Base-by-base conservation (phyloP, 1,140 invertebrate species). In the Drosophila ananassae region DNA sequence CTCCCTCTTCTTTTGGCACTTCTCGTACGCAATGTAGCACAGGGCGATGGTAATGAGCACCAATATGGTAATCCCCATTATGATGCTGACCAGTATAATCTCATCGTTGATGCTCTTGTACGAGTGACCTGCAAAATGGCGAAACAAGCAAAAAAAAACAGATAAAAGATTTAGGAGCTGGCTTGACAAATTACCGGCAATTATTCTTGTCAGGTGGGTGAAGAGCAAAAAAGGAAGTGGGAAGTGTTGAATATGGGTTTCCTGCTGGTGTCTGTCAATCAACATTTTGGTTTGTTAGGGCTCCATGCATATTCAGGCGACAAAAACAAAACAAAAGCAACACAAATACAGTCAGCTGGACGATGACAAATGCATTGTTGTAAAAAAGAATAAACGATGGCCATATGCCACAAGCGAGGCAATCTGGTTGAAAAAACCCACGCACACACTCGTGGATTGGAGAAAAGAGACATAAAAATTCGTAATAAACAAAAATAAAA, bases 41-140 rank as follows among this genome's bases (percentile, higher is more conserved):
- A 97, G 93, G 1, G 96, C 96, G 67, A 96, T 95, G 3, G 95
- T 95, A 83, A 97, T 97, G 2, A 96, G 93, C 0, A 97, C 93
- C 3, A 95, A 94, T 73, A 97, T 97, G 22, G 95, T 95, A 55
- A 96, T 95, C 2, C 95, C 95, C 96, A 97, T 96, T 46, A 95
- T 95, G 77, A 97, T 96, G 92, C 95, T 96, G 78, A 96, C 95
- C 96, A 96, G 96, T 59, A 96, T 96, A 77, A 97, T 96, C 90
- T 96, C 96, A 90, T 97, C 96, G 91, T 97, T 97, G 85, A 97
- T 95, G 30, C 95, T 96, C 77, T 95, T 95, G 73, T 95, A 95
- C 30, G 95, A 95, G 81, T 95, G 94, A 57, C 95, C 95, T 96
- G 93, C 32, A 54, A 73, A 34, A 64, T n/a, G 41, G n/a, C 1